Evolutionary conservation across 30 jellyfish, hydroid and myxozoan genomes (phyloP).

Genomic region (Chrysaora quinquecirrha): DNA sequence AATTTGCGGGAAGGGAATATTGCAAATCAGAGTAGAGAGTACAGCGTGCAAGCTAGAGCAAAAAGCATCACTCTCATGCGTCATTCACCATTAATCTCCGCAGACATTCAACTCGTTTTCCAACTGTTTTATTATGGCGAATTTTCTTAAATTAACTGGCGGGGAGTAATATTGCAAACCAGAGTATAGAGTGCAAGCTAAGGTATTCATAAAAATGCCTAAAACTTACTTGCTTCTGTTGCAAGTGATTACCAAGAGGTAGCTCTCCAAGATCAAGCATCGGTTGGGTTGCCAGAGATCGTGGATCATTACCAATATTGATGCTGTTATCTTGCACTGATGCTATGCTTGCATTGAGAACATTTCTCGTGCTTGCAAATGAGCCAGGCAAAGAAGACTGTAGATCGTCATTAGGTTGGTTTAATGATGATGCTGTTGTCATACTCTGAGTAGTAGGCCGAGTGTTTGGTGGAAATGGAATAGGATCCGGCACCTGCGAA

Average conservation of each 20-base stretch:
- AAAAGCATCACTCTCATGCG: no score
- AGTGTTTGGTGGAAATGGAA: neutral
- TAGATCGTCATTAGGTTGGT: neutral
- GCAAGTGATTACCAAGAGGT: neutral
- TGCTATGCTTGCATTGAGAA: neutral
- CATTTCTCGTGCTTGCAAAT: neutral
- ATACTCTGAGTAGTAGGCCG: neutral
- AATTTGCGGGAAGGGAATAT: no score
- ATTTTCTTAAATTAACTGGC: no score
- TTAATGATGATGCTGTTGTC: neutral
- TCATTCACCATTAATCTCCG: no score
- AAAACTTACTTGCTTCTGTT: slow-evolving; percentile 2
- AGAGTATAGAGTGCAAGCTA: no score
- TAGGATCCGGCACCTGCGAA: slow-evolving; percentile 5
- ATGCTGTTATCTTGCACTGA: neutral
- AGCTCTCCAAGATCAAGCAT: neutral
- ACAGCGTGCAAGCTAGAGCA: no score
- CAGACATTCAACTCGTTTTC: no score
- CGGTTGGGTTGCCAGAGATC: neutral
- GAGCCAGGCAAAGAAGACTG: neutral
- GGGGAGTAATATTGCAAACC: no score
- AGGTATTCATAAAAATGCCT: no score
- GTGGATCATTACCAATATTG: neutral
- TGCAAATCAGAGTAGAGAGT: no score
- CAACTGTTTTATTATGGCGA: no score